A percentile compares a stretch with the other conserved stretches of the same genome.
These are phyloP conservation scores for Argyrosomus regius DNA, from an alignment of 2,797 vertebrate species.

Conservation along the genomic window DNA sequence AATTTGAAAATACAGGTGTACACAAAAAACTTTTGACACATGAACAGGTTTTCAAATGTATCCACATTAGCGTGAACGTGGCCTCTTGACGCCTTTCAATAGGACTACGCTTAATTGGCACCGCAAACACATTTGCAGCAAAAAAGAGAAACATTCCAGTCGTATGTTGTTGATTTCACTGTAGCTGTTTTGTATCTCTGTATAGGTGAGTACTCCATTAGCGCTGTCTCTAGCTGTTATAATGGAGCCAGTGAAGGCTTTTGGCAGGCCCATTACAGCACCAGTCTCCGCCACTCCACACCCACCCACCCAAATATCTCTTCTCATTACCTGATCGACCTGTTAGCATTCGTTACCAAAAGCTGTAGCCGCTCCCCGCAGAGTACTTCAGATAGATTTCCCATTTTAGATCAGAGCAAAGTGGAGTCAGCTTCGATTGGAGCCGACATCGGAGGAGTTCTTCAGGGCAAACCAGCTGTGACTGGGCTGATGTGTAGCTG, in stretches of 20 bases:
- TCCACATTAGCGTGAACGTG: not conserved
- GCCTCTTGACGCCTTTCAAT: conserved; percentile 26
- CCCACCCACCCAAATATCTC: conserved; percentile 78
- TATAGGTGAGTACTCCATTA: conserved; percentile 74
- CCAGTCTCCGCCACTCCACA: conserved; percentile 28
- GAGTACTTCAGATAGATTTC: conserved; percentile 85
- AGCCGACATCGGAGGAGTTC: conserved; percentile 93
- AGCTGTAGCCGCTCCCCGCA: conserved; percentile 70
- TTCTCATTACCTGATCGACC: conserved; percentile 83
- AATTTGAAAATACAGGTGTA: conserved; percentile 20
- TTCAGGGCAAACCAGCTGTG: conserved; percentile 98
- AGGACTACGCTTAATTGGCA: conserved; percentile 26
- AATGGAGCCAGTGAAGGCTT: conserved; percentile 71
- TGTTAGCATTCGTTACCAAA: conserved; percentile 81
- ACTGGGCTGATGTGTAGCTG: conserved; percentile 95
- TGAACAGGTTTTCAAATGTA: not conserved
- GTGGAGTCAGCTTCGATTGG: conserved; percentile 93
- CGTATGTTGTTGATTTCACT: conserved; percentile 51
- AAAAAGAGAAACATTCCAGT: conserved; percentile 40
- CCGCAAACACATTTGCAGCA: conserved; percentile 11
- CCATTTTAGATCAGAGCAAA: conserved; percentile 87
- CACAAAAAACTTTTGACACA: conserved; percentile 13
- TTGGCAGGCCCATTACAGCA: conserved; percentile 79
- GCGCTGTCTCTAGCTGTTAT: conserved; percentile 69
- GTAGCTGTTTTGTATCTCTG: conserved; percentile 59